Conservation (phyloP, 2,113 vertebrate genomes). For the Sterrhoptilus dennistouni region DNA sequence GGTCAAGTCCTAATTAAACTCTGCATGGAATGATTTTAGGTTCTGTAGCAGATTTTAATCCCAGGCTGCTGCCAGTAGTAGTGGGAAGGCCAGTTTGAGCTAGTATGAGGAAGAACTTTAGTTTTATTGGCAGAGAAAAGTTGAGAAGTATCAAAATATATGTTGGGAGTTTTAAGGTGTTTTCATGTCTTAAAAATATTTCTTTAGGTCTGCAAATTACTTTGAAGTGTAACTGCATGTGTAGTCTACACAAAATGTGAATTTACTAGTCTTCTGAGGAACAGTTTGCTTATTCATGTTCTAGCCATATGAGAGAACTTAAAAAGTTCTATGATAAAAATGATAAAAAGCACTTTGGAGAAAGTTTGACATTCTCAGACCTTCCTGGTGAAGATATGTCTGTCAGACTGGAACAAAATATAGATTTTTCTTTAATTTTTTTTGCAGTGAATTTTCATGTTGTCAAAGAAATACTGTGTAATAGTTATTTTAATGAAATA, state of each 20-base stretch:
- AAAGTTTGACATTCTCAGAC: not conserved
- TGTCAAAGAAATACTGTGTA: not conserved
- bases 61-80: not conserved
- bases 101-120: not conserved
- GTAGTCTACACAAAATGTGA: not conserved
- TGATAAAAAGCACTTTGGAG: not conserved
- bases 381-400: not conserved
- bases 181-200: not conserved
- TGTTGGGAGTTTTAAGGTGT: not conserved
- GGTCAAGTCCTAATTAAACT: not conserved
- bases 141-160: not conserved
- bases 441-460: not conserved
- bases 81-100: not conserved
- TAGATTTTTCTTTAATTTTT: not conserved
- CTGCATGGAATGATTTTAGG: not conserved
- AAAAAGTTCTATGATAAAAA: no score
- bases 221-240: not conserved
- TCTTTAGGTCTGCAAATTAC: not conserved
- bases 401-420: not conserved
- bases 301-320: not conserved
- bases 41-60: not conserved
- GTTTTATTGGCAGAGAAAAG: not conserved
- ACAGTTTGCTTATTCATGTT: not conserved
- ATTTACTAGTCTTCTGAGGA: not conserved
- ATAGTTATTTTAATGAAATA: not conserved